Conservation (phyloP, 2,797 vertebrate genomes). For the Sparus aurata region DNA sequence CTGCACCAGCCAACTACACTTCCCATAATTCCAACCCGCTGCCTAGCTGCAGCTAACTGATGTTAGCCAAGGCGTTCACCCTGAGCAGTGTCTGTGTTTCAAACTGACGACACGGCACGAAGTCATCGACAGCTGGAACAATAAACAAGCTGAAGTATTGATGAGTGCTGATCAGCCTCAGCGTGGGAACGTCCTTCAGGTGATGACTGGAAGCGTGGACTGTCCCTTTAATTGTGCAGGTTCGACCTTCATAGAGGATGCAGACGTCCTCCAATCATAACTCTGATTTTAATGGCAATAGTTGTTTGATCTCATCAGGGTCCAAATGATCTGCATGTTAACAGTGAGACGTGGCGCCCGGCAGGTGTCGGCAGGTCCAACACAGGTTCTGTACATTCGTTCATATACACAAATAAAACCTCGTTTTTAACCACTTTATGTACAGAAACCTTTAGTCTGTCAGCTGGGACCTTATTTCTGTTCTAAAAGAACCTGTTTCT, state of each 20-base stretch:
- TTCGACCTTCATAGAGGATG: not conserved
- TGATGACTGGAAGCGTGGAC: not conserved
- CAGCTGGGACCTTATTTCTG: too few species aligned
- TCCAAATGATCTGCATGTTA: too few species aligned
- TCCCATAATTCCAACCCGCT: conserved; percentile 45
- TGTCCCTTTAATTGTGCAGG: not conserved
- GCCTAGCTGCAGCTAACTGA: not conserved
- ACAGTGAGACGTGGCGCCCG: too few species aligned
- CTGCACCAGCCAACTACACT: conserved; percentile 20
- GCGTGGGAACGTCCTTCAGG: too few species aligned
- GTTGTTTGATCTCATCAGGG: not conserved
- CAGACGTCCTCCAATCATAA: not conserved
- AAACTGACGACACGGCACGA: not conserved
- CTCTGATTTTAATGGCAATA: too few species aligned
- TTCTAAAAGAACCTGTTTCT: too few species aligned
- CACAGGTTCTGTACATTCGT: too few species aligned
- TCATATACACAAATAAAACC: too few species aligned
- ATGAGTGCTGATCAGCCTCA: too few species aligned
- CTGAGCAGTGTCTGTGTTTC: not conserved
- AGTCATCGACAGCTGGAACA: not conserved
- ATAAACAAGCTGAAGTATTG: not conserved
- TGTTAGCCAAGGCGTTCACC: not conserved
- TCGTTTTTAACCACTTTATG: too few species aligned
- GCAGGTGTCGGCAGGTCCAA: too few species aligned
- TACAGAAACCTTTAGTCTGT: too few species aligned